Conservation (phyloP, 2,888 invertebrate species). For the Agrilus biguttatus region DNA sequence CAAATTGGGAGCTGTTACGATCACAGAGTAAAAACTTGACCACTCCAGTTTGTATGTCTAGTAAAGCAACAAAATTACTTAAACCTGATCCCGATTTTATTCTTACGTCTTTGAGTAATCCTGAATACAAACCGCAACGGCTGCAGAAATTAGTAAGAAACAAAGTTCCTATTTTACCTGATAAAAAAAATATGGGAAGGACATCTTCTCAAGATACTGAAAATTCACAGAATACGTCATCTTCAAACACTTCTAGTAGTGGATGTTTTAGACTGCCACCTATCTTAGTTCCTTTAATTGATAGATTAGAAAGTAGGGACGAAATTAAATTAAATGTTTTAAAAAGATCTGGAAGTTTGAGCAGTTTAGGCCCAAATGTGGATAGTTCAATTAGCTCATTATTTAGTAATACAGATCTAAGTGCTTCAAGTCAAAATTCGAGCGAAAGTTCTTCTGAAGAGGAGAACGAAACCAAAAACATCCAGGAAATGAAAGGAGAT, state of each 20-base stretch:
- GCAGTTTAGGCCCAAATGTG: conserved; percentile 55
- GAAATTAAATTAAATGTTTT: conserved; percentile 13
- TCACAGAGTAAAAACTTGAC: conserved; percentile 46
- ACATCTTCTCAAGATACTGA: conserved; percentile 32
- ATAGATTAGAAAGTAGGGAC: conserved; percentile 38
- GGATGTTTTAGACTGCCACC: conserved; percentile 53
- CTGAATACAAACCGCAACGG: conserved; percentile 9
- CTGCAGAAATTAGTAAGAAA: conserved; percentile 1
- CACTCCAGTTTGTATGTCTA: conserved; percentile 23
- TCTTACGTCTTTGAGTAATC: conserved; percentile 24
- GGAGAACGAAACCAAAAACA: conserved; percentile 4
- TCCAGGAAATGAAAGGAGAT: not conserved
- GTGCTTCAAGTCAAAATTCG: conserved; percentile 5
- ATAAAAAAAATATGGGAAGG: conserved; percentile 33
- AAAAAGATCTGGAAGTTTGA: conserved; percentile 43
- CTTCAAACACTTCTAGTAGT: conserved; percentile 30
- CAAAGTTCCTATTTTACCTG: conserved; percentile 32
- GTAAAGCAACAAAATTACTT: conserved; percentile 19
- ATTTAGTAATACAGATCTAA: conserved; percentile 17
- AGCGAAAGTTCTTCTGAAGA: conserved; percentile 22
- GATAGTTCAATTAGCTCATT: conserved; percentile 39
- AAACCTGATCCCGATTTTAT: conserved; percentile 30
- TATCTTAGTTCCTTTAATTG: conserved; percentile 53
- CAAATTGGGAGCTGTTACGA: conserved; percentile 72
- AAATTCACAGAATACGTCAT: conserved; percentile 43